Base-by-base conservation (phyloP, 2,888 invertebrate genomes). In the Pyrocoelia pectoralis region DNA sequence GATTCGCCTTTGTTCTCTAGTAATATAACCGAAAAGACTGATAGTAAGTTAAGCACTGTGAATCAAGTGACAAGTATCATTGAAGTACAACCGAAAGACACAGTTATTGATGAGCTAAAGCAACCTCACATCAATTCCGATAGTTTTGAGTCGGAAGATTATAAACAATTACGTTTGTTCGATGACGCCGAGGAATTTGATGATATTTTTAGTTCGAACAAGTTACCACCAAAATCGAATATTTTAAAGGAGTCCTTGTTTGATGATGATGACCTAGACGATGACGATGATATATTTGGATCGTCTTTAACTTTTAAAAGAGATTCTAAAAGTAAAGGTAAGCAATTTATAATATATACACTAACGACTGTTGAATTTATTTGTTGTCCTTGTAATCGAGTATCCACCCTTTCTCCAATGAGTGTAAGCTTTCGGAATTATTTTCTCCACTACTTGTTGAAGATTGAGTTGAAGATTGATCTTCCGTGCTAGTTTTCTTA, bases 401-500 rank as follows among this genome's bases (percentile, higher is more conserved):
- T n/a, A n/a, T n/a, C n/a, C n/a, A n/a, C n/a, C n/a, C n/a, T n/a
- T n/a, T n/a, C n/a, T n/a, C n/a, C n/a, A n/a, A n/a, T n/a, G n/a
- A n/a, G n/a, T n/a, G n/a, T n/a, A n/a, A n/a, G n/a, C n/a, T n/a
- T n/a, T n/a, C n/a, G n/a, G n/a, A n/a, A n/a, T n/a, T n/a, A n/a
- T n/a, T n/a, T 24, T 24, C 24, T 3, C 24, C 6, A 5, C 3
- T 5, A 33, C 33, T 33, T 2, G 2, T 33, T 2, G 2, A 10
- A 8, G 10, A 4, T n/a, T n/a, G 9, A 2, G 33, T 2, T 33
- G 8, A 10, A 2, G 2, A 2, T 2, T 33, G 2, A 4, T 2
- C 1, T 1, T 74, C 73, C 0, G 78, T 77, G 15, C 76, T 77
- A 13, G 73, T 75, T 65, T 76, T 78, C 68, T 80, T 80, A 54